These are phyloP conservation scores for Agrotis exclamationis DNA, from an alignment of 2,888 invertebrate species.

Conservation along the genomic window DNA sequence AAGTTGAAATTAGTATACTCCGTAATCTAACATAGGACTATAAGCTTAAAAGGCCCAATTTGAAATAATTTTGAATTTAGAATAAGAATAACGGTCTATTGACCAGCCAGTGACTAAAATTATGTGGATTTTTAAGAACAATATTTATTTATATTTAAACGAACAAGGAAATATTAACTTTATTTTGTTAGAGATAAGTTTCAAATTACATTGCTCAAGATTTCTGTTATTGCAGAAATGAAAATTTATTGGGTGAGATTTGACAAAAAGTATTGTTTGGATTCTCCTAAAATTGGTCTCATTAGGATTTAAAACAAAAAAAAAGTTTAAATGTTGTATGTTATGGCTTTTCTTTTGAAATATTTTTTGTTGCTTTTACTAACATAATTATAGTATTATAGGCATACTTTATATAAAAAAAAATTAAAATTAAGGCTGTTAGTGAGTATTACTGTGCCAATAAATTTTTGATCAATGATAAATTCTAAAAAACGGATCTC, in stretches of 20 bases:
- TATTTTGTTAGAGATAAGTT: conserved; percentile 28
- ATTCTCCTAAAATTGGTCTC: conserved; percentile 36
- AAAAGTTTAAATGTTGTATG: background rate
- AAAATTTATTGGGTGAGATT: conserved; percentile 15
- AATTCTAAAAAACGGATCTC: conserved; percentile 56
- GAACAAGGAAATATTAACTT: conserved; percentile 22
- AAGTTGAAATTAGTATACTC: conserved; percentile 24
- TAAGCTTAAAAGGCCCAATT: conserved; percentile 50
- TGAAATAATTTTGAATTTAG: conserved; percentile 34
- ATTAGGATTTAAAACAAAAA: background rate
- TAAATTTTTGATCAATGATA: conserved; percentile 21
- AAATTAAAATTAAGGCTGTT: conserved; percentile 35
- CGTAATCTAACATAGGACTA: conserved; percentile 30
- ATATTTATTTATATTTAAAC: conserved; percentile 13
- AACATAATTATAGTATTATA: conserved; percentile 8
- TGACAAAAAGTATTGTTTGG: conserved; percentile 41
- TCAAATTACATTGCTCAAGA: conserved; percentile 35
- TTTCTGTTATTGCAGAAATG: conserved; percentile 31
- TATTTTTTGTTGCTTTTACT: conserved; percentile 4
- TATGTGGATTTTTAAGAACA: background rate
- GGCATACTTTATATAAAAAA: conserved; percentile 12
- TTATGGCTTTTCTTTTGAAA: background rate
- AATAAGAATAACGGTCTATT: conserved; percentile 48
- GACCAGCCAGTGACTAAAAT: conserved; percentile 40
- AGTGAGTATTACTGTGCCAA: conserved; percentile 51